Conservation (phyloP, 2,113 vertebrate genomes). For the Gavialis gangeticus region DNA sequence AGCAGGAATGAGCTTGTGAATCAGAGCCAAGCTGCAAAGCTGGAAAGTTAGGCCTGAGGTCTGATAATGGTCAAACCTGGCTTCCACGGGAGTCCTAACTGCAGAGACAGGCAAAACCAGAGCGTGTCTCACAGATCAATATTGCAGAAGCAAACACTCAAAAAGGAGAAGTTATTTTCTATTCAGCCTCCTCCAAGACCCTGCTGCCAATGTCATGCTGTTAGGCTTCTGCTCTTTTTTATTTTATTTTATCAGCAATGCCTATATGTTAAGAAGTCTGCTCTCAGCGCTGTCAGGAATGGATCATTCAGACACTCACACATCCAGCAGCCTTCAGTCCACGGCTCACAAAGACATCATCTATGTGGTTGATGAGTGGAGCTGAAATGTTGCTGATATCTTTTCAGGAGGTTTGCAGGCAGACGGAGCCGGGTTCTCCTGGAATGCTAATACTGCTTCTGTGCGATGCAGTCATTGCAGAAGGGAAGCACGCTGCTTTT, state of each 20-base stretch:
- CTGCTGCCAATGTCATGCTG: not conserved
- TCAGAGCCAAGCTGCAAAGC: not conserved
- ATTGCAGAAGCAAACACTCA: not conserved
- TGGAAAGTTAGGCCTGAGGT: not conserved
- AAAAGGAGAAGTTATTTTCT: not conserved
- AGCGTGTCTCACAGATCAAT: not conserved
- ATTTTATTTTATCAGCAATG: not conserved
- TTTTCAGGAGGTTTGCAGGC: not conserved
- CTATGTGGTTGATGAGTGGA: not conserved
- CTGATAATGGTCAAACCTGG: not conserved
- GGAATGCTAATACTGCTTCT: not conserved
- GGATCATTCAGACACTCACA: not conserved
- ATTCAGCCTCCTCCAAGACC: not conserved
- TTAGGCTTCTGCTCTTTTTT: not conserved
- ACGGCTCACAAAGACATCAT: not conserved
- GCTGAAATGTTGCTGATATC: not conserved
- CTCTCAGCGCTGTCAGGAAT: not conserved
- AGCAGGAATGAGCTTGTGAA: not conserved
- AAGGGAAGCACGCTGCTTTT: not conserved
- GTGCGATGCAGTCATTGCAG: not conserved
- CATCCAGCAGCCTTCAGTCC: not conserved
- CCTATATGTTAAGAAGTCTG: not conserved
- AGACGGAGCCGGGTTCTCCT: not conserved
- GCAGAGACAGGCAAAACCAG: not conserved
- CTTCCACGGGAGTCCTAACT: not conserved